phyloP scores from a whole-genome alignment of 2,888 invertebrate genomes.

The Tanytarsus gracilentus region DNA sequence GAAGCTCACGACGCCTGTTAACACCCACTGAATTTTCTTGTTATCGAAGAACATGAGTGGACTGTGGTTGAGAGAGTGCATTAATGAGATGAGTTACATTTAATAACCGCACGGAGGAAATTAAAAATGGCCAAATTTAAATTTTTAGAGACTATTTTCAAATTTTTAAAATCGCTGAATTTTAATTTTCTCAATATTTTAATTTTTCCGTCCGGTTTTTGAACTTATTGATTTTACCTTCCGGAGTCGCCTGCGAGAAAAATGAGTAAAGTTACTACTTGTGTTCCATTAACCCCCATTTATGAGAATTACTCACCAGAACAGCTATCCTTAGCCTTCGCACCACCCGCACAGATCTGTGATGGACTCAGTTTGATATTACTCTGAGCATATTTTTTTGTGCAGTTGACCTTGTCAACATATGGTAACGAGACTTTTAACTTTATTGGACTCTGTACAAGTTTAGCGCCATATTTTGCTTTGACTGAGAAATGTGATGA shows the following conservation, averaged over 20 bases:
- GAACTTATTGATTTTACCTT: too few species aligned
- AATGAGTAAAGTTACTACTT: neutral
- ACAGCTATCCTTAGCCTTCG: slow-evolving; percentile 59
- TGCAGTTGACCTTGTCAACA: slow-evolving; percentile 48
- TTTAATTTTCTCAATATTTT: too few species aligned
- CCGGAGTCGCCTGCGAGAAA: slow-evolving; percentile 50
- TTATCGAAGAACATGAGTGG: slow-evolving; percentile 55
- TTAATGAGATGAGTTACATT: too few species aligned
- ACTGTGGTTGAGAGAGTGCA: too few species aligned
- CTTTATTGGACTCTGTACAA: slow-evolving; percentile 49
- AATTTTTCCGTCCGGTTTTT: too few species aligned
- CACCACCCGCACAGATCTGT: slow-evolving; percentile 64
- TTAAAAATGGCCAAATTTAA: too few species aligned
- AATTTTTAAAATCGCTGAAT: too few species aligned
- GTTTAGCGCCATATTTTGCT: slow-evolving; percentile 37
- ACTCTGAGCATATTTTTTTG: slow-evolving; percentile 44
- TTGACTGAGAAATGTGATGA: slow-evolving; percentile 35
- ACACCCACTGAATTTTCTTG: slow-evolving; percentile 47
- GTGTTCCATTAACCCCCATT: slow-evolving; percentile 2
- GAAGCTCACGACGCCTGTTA: slow-evolving; percentile 58
- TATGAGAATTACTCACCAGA: slow-evolving; percentile 45
- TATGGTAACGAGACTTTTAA: slow-evolving; percentile 54
- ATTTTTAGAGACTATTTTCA: too few species aligned
- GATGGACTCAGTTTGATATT: slow-evolving; percentile 46
- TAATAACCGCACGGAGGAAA: too few species aligned